phyloP scores from a whole-genome alignment of 2,113 vertebrate species.

The Nycticorax nycticorax region DNA sequence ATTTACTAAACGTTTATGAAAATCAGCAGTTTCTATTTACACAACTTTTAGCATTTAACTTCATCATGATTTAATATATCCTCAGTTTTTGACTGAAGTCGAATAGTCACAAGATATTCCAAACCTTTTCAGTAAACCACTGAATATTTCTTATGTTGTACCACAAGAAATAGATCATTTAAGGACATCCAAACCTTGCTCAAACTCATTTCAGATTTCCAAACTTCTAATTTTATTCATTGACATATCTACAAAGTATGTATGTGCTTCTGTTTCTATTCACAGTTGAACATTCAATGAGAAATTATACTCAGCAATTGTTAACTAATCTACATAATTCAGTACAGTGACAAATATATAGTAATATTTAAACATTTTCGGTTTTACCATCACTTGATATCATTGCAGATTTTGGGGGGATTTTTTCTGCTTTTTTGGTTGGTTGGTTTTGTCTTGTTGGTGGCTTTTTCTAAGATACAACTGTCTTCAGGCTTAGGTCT shows the following conservation, averaged over 20 bases:
- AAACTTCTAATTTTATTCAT: background rate
- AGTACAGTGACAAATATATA: background rate
- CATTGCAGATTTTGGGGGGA: background rate
- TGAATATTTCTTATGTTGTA: background rate
- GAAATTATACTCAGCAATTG: background rate
- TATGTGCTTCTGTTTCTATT: background rate
- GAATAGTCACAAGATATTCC: background rate
- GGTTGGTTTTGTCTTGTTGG: background rate
- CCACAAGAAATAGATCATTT: background rate
- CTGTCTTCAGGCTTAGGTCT: background rate
- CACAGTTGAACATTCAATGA: background rate
- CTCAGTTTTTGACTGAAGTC: background rate
- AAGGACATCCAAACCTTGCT: background rate
- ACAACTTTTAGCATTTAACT: background rate
- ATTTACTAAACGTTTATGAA: background rate
- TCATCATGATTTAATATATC: background rate
- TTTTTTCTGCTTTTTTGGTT: background rate
- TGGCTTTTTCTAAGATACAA: background rate
- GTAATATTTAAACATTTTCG: background rate
- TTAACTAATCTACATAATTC: background rate
- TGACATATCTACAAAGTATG: background rate
- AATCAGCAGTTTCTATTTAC: background rate
- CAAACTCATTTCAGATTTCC: background rate
- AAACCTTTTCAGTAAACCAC: background rate
- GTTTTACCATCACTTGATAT: background rate